Base-by-base conservation (phyloP, 2,113 vertebrate species). In the Malaclemys terrapin region DNA sequence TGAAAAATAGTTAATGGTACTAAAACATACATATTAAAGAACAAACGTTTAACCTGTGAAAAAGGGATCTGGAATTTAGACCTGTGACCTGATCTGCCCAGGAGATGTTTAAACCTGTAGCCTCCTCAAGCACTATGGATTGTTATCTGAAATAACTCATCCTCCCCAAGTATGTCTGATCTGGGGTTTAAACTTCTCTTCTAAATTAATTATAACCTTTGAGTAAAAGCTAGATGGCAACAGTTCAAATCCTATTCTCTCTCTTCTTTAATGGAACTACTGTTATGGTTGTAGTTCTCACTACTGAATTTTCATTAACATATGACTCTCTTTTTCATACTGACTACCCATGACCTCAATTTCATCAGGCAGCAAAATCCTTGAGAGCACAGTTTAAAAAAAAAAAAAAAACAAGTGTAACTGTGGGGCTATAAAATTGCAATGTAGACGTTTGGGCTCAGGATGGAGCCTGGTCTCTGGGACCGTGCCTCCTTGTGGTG, bases 151-250 rank as follows among this genome's bases (percentile, higher is more conserved):
- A 45, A 87, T 76, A 89, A 89, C 3, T 86, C 45, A 45, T 87
- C 80, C 2, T 89, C 50, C 72, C 50, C 85, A 87, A 17, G 25
- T 95, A 91, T 35, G 83, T 78, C 72, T 87, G 42, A 85, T 47
- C 53, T 69, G 50, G 24, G 4, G 4, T 78, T 69, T 82, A 57
- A 54, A 80, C 5, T 14, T 85, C 84, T 93, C 50, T 93, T 90
- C 22, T 84, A 62, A 86, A 80, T 85, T 82, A 92, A 1, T 81
- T 87, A n/a, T 52, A 84, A 94, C 29, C 38, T 72, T 27, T 91
- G 31, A 95, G 81, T 86, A 84, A n/a, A 19, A 31, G 87, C 78
- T 95, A 95, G 90, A 84, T 94, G 94, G 85, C 85, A 97, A 83
- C 35, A 92, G 49, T 91, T 94, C 80, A 94, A 91, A 96, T 90